Base-by-base conservation (phyloP, 2,888 invertebrate genomes). In the Sarcophaga carnaria region DNA sequence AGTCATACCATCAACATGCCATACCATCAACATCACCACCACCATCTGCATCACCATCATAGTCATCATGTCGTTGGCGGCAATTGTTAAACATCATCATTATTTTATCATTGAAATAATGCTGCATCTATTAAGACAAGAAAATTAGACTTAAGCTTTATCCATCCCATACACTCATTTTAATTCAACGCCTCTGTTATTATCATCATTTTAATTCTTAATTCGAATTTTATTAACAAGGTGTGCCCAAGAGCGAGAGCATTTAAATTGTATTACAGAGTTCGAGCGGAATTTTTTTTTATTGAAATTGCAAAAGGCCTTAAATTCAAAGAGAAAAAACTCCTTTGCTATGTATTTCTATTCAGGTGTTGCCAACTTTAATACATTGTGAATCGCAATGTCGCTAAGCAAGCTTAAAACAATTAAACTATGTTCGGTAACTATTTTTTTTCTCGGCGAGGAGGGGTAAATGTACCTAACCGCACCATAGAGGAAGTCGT, bases 71-170 rank as follows among this genome's bases (percentile, higher is more conserved):
- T 14, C 5, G 0, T 12, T 54, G 17, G 1, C 14, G 0, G 17
- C 54, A 54, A 17, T 54, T 14, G 54, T 54, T 14, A 54, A 54
- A n/a, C 59, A 77, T 67, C 66, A 54, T 77, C 37, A 77, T 77
- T 77, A 77, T 67, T 77, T 54, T 77, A 22, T 20, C 76, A 67
- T 77, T 77, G 59, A 77, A 67, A 67, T 77, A 77, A 77, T 77
- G 59, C 54, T 59, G 45, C 27, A 37, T 27, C 54, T 25, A 77
- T 77, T 66, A 76, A 64, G 54, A 66, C 66, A 77, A 76, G 27
- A 66, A 67, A 45, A 67, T 20, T 14, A 66, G 59, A 37, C 14
- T 17, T 76, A 27, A 37, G 27, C 37, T 4, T 67, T 17, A 11
- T 64, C 3, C 5, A 11, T 70, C 27, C 17, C 54, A 54, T 14